Evolutionary conservation across 2,113 vertebrate genomes (phyloP), one percentile per base, ranked within the genome.

Genomic region (Callipepla californica): DNA sequence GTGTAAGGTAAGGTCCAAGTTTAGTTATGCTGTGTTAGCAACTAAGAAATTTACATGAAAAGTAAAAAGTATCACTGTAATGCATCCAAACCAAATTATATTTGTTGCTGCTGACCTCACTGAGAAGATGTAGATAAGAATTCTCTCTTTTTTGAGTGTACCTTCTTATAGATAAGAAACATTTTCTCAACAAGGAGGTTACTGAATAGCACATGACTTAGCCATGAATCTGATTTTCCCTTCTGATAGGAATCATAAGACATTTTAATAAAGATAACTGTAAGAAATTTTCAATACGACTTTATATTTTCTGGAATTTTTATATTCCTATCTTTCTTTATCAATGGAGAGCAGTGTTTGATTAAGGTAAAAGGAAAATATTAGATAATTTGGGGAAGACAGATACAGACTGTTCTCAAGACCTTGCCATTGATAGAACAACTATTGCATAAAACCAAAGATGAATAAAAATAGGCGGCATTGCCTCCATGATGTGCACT

Each of bases 181-280:
- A 40, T 57, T 66, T 70, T 70, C 59, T 77, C 47, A 95, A 96
- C 89, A 97, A 96, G 78, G 66, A 94, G 88, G 95, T 98, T 97
- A 95, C 93, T 97, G 87, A 96, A 55, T 57, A 97, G 80, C 98
- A 57, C 97, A 96, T 98, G 98, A 98, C 83, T 96, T 84, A 77
- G 40, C 47, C 63, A 38, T 96, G 97, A 89, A 92, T 98, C 97
- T 97, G 96, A 97, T 97, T 97, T 97, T 61, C 66, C 75, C 76
- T 53, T 76, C 73, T 89, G 83, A 88, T 86, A 93, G 42, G 66
- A 92, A 97, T 98, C 98, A 98, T 96, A 95, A 97, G 98, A 97
- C 92, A 91, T 89, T 92, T 86, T 89, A 89, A 78, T 83, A 92
- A 95, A 96, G 55, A 74, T n/a, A 81, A 40, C 79, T 13, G 2